These are phyloP conservation scores for Procambarus virginalis DNA, from an alignment of 1,140 invertebrate genomes.

Conservation along the genomic window DNA sequence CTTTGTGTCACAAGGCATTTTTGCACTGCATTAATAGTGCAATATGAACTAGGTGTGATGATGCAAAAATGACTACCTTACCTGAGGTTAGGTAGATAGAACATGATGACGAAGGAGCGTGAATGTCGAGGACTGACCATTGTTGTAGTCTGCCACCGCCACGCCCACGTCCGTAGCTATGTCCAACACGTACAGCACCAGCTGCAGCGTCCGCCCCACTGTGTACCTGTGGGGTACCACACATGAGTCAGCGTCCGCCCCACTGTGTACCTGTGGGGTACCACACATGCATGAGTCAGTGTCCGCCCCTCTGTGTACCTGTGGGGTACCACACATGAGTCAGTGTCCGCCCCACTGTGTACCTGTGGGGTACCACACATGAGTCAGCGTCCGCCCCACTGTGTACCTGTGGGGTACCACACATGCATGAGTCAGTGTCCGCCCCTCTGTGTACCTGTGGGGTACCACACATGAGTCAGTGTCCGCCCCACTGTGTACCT, in stretches of 20 bases:
- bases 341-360: conserved; percentile 33
- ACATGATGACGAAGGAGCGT: background rate
- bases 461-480: too few relatives aligned
- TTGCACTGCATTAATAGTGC: too few relatives aligned
- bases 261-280: conserved; percentile 35
- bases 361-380: conserved; percentile 1
- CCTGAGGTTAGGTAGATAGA: too few relatives aligned
- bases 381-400: conserved; percentile 9
- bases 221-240: conserved; percentile 22
- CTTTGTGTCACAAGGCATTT: too few relatives aligned
- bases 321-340: background rate
- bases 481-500: too few relatives aligned
- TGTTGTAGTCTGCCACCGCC: conserved; percentile 21
- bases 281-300: background rate
- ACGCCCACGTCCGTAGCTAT: conserved; percentile 40
- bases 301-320: conserved; percentile 40
- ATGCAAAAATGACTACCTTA: too few relatives aligned
- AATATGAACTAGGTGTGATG: too few relatives aligned
- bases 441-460: too few relatives aligned
- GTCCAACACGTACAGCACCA: conserved; percentile 41
- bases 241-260: background rate
- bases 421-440: too few relatives aligned
- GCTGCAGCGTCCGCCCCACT: conserved; percentile 23
- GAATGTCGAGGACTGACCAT: conserved; percentile 8
- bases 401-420: conserved; percentile 24